Conservation (phyloP, 1,140 invertebrate genomes). For the Carposina sasakii region DNA sequence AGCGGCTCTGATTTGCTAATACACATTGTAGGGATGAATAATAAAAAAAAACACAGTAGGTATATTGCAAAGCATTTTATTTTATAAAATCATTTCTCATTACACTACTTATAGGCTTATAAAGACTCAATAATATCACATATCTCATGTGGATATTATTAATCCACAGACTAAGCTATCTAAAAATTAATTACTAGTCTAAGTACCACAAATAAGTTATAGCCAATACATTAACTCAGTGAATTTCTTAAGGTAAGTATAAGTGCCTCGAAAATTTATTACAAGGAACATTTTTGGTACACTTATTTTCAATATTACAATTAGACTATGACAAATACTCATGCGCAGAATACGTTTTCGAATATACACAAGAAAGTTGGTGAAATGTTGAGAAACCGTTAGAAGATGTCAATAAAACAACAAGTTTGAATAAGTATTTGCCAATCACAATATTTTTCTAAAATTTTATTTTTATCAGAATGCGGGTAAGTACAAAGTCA, state of each 20-base stretch:
- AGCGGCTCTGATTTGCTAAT: too few species aligned
- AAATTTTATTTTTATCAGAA: too few species aligned
- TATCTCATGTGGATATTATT: constrained; percentile 74
- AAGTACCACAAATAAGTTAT: constrained; percentile 42
- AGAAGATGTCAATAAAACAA: too few species aligned
- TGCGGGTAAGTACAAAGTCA: too few species aligned
- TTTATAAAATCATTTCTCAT: constrained; percentile 52
- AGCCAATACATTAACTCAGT: too few species aligned
- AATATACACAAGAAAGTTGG: too few species aligned
- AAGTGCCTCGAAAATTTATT: constrained; percentile 16
- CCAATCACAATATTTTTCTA: too few species aligned
- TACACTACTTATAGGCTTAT: constrained; percentile 54
- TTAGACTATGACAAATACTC: too few species aligned
- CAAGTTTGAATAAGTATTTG: too few species aligned
- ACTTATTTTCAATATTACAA: neutral
- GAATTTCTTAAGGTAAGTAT: neutral
- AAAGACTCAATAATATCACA: constrained; percentile 74
- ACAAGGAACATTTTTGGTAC: neutral
- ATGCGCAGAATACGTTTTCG: too few species aligned
- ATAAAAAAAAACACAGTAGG: constrained; percentile 28
- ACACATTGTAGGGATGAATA: too few species aligned
- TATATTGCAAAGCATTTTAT: constrained; percentile 55
- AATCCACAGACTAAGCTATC: constrained; percentile 66
- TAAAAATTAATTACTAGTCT: constrained; percentile 40
- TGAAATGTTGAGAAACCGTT: too few species aligned